These are phyloP conservation scores for Eurosta solidaginis DNA, from an alignment of 1,140 invertebrate genomes.

Conservation along the genomic window DNA sequence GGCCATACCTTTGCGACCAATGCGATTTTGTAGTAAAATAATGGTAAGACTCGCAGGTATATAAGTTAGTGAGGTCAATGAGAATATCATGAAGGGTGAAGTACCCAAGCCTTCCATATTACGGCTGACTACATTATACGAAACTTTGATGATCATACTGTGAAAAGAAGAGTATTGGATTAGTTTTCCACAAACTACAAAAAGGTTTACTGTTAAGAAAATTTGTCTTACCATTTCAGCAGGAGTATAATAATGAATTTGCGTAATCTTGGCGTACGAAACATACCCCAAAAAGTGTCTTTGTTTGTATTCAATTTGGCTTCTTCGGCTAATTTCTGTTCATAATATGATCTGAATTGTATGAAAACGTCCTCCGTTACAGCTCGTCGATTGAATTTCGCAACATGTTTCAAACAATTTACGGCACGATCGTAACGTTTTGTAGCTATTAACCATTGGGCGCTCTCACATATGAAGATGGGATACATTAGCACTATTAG, in stretches of 20 bases:
- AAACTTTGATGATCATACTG: slow-evolving; percentile 65
- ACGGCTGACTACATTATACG: slow-evolving; percentile 67
- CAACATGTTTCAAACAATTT: too few species aligned
- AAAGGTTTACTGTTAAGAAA: too few species aligned
- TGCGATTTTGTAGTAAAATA: too few species aligned
- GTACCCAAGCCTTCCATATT: slow-evolving; percentile 65
- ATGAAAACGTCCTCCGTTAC: too few species aligned
- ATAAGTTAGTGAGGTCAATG: slow-evolving; percentile 62
- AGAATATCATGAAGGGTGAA: slow-evolving; percentile 65
- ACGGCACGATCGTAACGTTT: slow-evolving; percentile 62
- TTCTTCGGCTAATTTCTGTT: slow-evolving; percentile 39
- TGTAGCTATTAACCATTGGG: slow-evolving; percentile 67
- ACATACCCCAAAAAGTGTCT: slow-evolving; percentile 56
- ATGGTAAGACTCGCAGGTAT: slow-evolving; percentile 64
- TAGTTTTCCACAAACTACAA: too few species aligned
- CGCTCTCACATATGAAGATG: slow-evolving; percentile 65
- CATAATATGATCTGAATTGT: slow-evolving; percentile 55
- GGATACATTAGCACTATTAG: slow-evolving; percentile 60
- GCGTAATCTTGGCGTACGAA: slow-evolving; percentile 63
- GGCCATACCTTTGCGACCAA: too few species aligned
- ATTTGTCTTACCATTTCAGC: slow-evolving; percentile 65
- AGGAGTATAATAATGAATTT: slow-evolving; percentile 63
- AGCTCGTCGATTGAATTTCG: too few species aligned
- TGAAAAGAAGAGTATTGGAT: not conserved
- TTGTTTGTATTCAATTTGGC: slow-evolving; percentile 36